A percentile compares a stretch with the other conserved stretches of the same genome.
phyloP scores from a whole-genome alignment of 2,888 invertebrate species.

The Geotrupes spiniger region DNA sequence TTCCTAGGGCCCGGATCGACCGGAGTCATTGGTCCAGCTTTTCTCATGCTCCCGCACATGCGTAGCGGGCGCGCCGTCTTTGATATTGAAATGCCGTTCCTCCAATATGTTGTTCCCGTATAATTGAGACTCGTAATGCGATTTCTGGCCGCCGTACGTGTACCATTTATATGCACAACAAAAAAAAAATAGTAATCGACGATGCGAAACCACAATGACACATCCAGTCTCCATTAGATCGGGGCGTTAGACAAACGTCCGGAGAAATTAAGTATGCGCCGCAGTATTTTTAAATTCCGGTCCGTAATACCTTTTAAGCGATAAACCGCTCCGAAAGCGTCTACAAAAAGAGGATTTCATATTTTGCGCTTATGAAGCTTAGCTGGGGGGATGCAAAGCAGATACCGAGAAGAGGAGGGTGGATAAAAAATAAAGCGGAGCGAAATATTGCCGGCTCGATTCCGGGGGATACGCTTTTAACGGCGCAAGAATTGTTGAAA shows the following conservation, averaged over 20 bases:
- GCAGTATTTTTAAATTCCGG: slow-evolving; percentile 18
- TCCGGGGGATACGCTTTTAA: slow-evolving; percentile 25
- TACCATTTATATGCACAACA: too few species aligned
- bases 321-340: slow-evolving; percentile 26
- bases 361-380: slow-evolving; percentile 33
- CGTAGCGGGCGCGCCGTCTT: slow-evolving; percentile 37
- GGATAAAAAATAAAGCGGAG: slow-evolving; percentile 18
- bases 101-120: slow-evolving; percentile 43
- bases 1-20: slow-evolving; percentile 51
- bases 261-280: too few species aligned
- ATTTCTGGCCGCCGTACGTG: slow-evolving; percentile 29
- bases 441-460: slow-evolving; percentile 17
- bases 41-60: slow-evolving; percentile 39
- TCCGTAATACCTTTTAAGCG: slow-evolving; percentile 28
- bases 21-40: slow-evolving; percentile 46
- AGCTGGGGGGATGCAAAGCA: slow-evolving; percentile 35
- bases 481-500: slow-evolving; percentile 29
- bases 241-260: background rate
- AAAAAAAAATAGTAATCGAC: too few species aligned
- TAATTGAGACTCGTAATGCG: slow-evolving; percentile 43
- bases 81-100: slow-evolving; percentile 44
- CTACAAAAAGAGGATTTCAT: slow-evolving; percentile 35
- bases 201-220: too few species aligned
- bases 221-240: background rate
- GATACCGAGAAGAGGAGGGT: slow-evolving; percentile 31